phyloP scores from a whole-genome alignment of 2,888 invertebrate species.

The Cabera pusaria region DNA sequence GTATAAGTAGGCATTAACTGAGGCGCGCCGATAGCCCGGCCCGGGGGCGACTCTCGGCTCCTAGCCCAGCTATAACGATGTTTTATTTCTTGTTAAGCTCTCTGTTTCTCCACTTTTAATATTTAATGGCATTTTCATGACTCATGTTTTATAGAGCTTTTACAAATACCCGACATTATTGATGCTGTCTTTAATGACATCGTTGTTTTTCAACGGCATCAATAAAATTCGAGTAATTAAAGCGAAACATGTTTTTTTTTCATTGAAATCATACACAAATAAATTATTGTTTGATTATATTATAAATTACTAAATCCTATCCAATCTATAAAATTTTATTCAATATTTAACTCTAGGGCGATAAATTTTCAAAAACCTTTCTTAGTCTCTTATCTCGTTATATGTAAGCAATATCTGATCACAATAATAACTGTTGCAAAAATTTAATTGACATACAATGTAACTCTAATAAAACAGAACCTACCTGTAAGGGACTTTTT shows the following conservation, averaged over 20 bases:
- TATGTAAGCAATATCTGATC: too few species aligned
- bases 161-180: constrained; percentile 76
- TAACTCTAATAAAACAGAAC: too few species aligned
- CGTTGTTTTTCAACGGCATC: constrained; percentile 32
- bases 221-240: constrained; percentile 37
- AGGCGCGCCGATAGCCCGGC: constrained; percentile 80
- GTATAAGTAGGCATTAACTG: constrained; percentile 83
- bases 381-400: too few species aligned
- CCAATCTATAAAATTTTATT: background rate
- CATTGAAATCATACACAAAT: constrained; percentile 1
- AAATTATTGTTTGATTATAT: too few species aligned
- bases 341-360: too few species aligned
- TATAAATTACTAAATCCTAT: background rate
- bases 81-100: constrained; percentile 84
- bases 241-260: constrained; percentile 31
- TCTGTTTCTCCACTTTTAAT: constrained; percentile 83
- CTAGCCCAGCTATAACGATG: constrained; percentile 78
- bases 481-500: too few species aligned
- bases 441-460: too few species aligned
- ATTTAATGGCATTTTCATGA: constrained; percentile 83
- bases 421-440: too few species aligned
- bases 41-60: constrained; percentile 70
- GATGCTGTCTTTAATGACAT: constrained; percentile 57
- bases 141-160: constrained; percentile 80
- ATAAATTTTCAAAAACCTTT: too few species aligned